Evolutionary conservation across 2,888 invertebrate genomes (phyloP).

Genomic region (Perizoma affinitatum): DNA sequence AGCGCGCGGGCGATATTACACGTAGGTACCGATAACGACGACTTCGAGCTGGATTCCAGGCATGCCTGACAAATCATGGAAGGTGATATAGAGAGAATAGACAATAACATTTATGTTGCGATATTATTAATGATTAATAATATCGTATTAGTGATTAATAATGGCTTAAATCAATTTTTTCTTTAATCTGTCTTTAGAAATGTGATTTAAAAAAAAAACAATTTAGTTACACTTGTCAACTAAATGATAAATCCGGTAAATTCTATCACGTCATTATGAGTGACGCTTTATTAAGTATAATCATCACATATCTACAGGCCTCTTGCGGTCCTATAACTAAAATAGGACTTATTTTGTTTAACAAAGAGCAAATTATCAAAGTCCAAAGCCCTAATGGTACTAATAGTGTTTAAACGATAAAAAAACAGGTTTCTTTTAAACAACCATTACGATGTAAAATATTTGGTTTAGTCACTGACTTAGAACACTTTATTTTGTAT

Average conservation of each 20-base stretch:
- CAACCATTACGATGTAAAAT: conserved; percentile 11
- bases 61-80: conserved; percentile 29
- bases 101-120: conserved; percentile 13
- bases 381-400: neutral
- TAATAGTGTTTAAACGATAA: conserved; percentile 1
- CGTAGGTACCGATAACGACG: conserved; percentile 13
- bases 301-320: too few relatives aligned
- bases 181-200: too few relatives aligned
- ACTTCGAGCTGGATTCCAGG: conserved; percentile 8
- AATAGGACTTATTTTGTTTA: neutral
- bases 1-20: conserved; percentile 15
- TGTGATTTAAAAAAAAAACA: too few relatives aligned
- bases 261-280: too few relatives aligned
- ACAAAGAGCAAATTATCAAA: conserved; percentile 2
- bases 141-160: too few relatives aligned
- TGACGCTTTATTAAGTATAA: too few relatives aligned
- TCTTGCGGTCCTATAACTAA: neutral
- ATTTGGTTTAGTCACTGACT: neutral
- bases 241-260: too few relatives aligned
- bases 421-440: conserved; percentile 14
- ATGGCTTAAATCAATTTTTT: too few relatives aligned
- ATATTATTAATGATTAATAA: neutral
- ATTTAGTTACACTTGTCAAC: too few relatives aligned
- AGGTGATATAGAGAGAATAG: conserved; percentile 18
- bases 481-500: conserved; percentile 12